Evolutionary conservation across 2,113 vertebrate genomes (phyloP), one percentile per base, ranked within the genome.

Genomic region (Cisticola juncidis): DNA sequence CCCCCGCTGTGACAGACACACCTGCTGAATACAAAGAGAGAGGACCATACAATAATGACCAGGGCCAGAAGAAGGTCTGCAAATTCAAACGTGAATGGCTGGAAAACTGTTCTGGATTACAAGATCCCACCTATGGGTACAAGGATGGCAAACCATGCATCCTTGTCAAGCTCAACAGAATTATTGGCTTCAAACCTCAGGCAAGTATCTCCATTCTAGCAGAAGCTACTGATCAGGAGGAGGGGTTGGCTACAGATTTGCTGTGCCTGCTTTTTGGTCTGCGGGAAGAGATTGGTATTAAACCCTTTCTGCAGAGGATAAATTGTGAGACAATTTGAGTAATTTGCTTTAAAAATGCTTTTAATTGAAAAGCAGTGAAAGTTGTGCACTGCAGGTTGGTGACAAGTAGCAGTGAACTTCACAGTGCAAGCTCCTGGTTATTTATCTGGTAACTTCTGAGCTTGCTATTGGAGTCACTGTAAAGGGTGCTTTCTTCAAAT

Each of bases 91-190:
- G 98, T 31, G 40, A 57, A 6, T 98, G 97, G 99, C 96, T 99
- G 45, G 95, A 80, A 2, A 95, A 91, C 57, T 99, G 99, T 96
- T 99, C 99, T 26, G 99, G 99, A 14, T 0, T 80, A 5, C 9
- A 2, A 0, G 99, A 99, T 28, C 7, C 50, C 0, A 13, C 2
- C 6, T 99, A 71, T 1, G 99, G 99, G 38, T 99, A 99, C 93
- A 92, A 20, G 20, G 92, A 97, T 0, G 99, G 99, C 78, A 99
- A 98, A 57, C 99, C 99, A 0, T 99, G 99, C 83, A 33, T 99
- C 58, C 97, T 99, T 2, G 97, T 99, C 72, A 99, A 99, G 95
- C 98, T 99, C 81, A 99, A 99, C 98, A 98, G 99, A 91, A 98
- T 99, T 20, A 97, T 99, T 79, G 98, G 98, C 96, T 99, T 98